Evolutionary conservation across 2,888 invertebrate species (phyloP), one percentile per base, ranked within the genome.

Genomic region (Heliconius aoede): DNA sequence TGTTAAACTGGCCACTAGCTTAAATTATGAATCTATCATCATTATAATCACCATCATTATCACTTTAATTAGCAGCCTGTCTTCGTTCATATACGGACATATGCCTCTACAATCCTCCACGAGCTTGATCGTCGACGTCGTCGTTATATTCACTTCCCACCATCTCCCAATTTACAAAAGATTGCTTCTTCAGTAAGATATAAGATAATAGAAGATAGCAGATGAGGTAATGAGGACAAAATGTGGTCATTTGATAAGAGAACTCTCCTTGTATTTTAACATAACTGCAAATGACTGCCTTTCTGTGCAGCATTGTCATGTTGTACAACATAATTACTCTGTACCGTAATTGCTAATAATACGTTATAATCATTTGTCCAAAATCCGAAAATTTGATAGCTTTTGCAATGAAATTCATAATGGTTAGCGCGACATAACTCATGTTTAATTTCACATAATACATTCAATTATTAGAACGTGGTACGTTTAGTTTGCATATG

Each of bases 341-440:
- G n/a, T 60, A n/a, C 55, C 4, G 32, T 58, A 71, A 36, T 40
- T 60, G 40, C 60, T 61, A 36, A 61, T 60, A 72, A 36, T 72
- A 36, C 32, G 40, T 61, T 26, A 60, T 72, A 72, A 72, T 72
- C 60, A 60, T 72, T 69, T 72, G 61, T 26, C 13, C 28, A 21
- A 69, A 69, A 69, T 55, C 13, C 55, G 55, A 21, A 55, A 69
- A 69, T 55, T 55, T 72, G 60, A 72, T 60, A 60, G 40, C 60
- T 18, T 72, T 72, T 40, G 40, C 58, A 26, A 61, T 72, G 60
- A 72, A 72, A 72, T 60, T 40, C 28, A 72, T 61, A 60, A 72
- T 60, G 51, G 36, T 72, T 61, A 40, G 32, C 11, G 40, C 60
- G 58, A 69, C 69, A 55, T 55, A 69, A 69, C 55, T 69, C 24